Base-by-base conservation (phyloP, 2,797 vertebrate species). In the Eutrigla gurnardus region DNA sequence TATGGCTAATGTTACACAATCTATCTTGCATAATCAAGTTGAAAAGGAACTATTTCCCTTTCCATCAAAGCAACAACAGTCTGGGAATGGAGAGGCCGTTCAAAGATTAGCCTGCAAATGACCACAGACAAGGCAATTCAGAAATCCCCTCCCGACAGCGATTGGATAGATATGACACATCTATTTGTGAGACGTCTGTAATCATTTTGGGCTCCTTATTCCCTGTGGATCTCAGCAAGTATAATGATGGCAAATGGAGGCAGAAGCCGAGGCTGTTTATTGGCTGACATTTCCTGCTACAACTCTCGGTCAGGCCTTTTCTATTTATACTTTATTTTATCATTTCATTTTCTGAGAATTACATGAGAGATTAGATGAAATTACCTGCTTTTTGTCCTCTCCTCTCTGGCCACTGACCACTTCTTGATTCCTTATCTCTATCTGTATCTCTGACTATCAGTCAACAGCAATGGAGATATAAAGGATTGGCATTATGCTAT, bases 171-270 rank as follows among this genome's bases (percentile, higher is more conserved):
- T 84, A 84, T 63, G 75, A 90, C 82, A 84, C 68, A 54, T 89
- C 79, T 86, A 84, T 89, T 91, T 85, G 83, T 80, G 70, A 83
- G 69, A 77, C 7, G 75, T 79, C 86, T 70, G 67, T 65, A 73
- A 91, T 91, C 69, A 90, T 82, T 78, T 65, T 64, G 35, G 71
- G 57, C 80, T 68, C 47, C 53, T 77, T 70, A 77, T 81, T 77
- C 81, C 74, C 75, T 17, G 49, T 0, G 45, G 74, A 82, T 72
- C 61, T 42, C 12, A 15, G 45, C 59, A 47, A 37, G 75, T 17
- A 66, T 89, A 90, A 92, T 93, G 86, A 92, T 18, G 80, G 85
- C 76, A 90, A 92, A 93, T 92, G 80, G 91, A 89, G 70, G 80
- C 78, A 76, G 77, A 83, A 80, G 88, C 85, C 66, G 36, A 58